Evolutionary conservation across 2,797 vertebrate genomes (phyloP), one percentile per base, ranked within the genome.

Genomic region (Melanotaenia nigrans): DNA sequence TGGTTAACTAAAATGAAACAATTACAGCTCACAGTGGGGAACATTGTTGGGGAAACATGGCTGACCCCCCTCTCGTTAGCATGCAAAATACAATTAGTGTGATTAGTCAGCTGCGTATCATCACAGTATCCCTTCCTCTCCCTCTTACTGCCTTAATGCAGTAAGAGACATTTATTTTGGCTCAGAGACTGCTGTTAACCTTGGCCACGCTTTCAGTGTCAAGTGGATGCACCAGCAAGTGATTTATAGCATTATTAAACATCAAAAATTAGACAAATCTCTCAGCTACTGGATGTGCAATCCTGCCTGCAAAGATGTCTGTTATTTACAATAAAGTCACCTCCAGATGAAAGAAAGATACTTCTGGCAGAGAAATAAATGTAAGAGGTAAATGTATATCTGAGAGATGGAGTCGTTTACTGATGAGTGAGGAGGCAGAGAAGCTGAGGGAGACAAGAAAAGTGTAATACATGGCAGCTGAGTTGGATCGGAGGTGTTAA

Each of bases 21-120:
- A 49, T 49, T 20, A 49, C n/a, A 22, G 3, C 47, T 69, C 30
- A 61, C 33, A 53, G 63, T 81, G 85, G 68, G 59, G 81, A 82
- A 72, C 88, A 84, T 72, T 75, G 75, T 59, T 74, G 88, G 85
- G 79, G 35, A 51, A 82, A 78, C 58, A 36, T 64, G 65, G 85
- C 78, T 78, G 83, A 88, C 71, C 68, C 82, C 83, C 85, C 86
- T 81, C 66, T 79, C 84, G 77, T 84, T 87, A 88, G 86, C 79
- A 80, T 77, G 75, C 65, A 80, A 78, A 84, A 90, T 89, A 85
- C 88, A 93, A 92, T 92, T 92, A 94, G 82, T 36, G 73, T 77
- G 71, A 90, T 83, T 81, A 82, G 84, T 87, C 81, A 77, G 81
- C 36, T 2, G 76, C 73, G 83, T 63, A 79, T 79, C 79, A 57